Conservation (phyloP, 2,888 invertebrate species). For the Acrobeloides nanus region DNA sequence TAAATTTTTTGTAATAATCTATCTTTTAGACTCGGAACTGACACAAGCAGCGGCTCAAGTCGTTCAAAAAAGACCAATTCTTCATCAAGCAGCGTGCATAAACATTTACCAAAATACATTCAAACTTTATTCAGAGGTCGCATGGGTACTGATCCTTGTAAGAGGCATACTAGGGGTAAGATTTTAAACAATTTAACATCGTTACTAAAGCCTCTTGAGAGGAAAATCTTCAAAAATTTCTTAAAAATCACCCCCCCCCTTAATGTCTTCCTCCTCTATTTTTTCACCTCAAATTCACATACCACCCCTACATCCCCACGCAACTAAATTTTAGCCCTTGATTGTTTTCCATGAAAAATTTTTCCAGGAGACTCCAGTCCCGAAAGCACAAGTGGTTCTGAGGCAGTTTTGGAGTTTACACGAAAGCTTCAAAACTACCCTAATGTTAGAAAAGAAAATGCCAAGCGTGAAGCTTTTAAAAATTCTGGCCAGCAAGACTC, state of each 20-base stretch:
- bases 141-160: slow-evolving; percentile 51
- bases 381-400: slow-evolving; percentile 49
- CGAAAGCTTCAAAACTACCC: slow-evolving; percentile 51
- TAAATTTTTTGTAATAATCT: slow-evolving; percentile 9
- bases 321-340: no score
- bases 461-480: slow-evolving; percentile 34
- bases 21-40: slow-evolving; percentile 41
- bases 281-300: no score
- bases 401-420: slow-evolving; percentile 51
- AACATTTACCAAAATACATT: slow-evolving; percentile 51
- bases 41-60: slow-evolving; percentile 48
- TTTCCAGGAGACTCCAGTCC: slow-evolving; percentile 45
- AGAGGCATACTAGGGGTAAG: slow-evolving; percentile 39
- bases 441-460: slow-evolving; percentile 42
- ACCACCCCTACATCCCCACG: no score
- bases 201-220: no score
- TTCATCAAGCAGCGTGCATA: slow-evolving; percentile 45
- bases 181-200: no score
- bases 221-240: no score
- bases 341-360: no score
- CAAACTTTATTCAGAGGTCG: slow-evolving; percentile 50
- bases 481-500: slow-evolving; percentile 31
- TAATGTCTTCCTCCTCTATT: no score
- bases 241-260: no score
- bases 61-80: slow-evolving; percentile 52